Base-by-base conservation (phyloP, 2,797 vertebrate genomes). In the Pseudotriccus pelzelni region DNA sequence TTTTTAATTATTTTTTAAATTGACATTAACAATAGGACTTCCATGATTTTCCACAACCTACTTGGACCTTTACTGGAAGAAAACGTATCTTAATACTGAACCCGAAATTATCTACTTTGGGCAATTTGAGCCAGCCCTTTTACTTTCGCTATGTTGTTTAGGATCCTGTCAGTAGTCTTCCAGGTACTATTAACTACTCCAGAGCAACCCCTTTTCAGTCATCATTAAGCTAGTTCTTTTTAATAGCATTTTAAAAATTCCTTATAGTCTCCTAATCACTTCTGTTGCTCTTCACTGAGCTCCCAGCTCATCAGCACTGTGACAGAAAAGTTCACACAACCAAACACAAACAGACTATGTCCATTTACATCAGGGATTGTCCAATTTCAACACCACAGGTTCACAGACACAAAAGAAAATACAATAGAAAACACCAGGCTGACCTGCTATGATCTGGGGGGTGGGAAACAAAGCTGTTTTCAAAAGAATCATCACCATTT, bases 251-350 rank as follows among this genome's bases (percentile, higher is more conserved):
- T 72, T n/a, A 50, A 79, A 93, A 90, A 95, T 66, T 87, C 87
- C 59, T 66, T 32, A 1, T 14, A 70, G 77, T 70, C 74, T 37
- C 46, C 56, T 85, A 86, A 93, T 84, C 34, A 64, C 76, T 92
- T 93, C 70, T 82, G 67, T 25, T 89, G 76, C 64, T 92, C 66
- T 85, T 91, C 66, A 70, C 41, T 67, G 75, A 92, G 59, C 72
- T 93, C 74, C 28, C 52, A 68, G 69, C 59, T 89, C 84, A 89
- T 49, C 86, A 87, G 46, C 36, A 15, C 73, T 46, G 15, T 18
- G 28, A 49, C 77, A 94, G 39, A 80, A 70, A 87, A 74, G 53
- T 81, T 88, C 74, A 91, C 4, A 39, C 8, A 74, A 66, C 47
- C 67, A 84, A 90, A 87, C 10, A 67, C 49, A 90, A 92, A 83